Base-by-base conservation (phyloP, 2,888 invertebrate genomes). In the Pammene fasciana region DNA sequence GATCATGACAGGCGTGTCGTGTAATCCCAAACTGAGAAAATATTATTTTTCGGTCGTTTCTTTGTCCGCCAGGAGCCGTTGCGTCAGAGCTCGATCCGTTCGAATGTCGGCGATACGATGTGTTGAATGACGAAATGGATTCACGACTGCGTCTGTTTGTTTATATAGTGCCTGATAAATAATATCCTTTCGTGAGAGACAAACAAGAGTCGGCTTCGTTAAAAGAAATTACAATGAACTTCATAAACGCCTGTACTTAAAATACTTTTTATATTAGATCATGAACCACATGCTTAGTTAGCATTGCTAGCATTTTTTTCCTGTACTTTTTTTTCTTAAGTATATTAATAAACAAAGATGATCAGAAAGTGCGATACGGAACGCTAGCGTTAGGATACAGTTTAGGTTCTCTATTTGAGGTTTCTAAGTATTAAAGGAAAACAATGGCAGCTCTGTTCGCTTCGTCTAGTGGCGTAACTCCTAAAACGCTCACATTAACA, bases 41-140 rank as follows among this genome's bases (percentile, higher is more conserved):
- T 88, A 87, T 86, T 87, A 87, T 87, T 87, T 84, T 85, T 85
- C 80, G 74, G 72, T 73, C 74, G 79, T 78, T 78, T 82, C 85
- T 86, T 85, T 85, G 84, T 82, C 75, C 72, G 70, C 61, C 72
- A 71, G 72, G 72, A 70, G 77, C 74, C 43, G 71, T 81, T 79
- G 75, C 80, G 79, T 80, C 79, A 80, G 73, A 46, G 61, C 61
- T 50, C 61, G 66, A 62, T 56, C 67, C 61, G 61, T 50, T 70
- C 66, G 66, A 73, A 74, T 75, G 81, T 79, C 78, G 83, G 75
- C 82, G 81, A 83, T 80, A 76, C 82, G 81, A 83, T 80, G 85
- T 82, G 86, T 79, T 78, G 87, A 89, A 83, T 88, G 89, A 89
- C 85, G 87, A 86, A 88, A 89, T 84, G 81, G 80, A 82, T 87